phyloP scores from a whole-genome alignment of 2,113 vertebrate genomes.

The Chaenogobius annularis region DNA sequence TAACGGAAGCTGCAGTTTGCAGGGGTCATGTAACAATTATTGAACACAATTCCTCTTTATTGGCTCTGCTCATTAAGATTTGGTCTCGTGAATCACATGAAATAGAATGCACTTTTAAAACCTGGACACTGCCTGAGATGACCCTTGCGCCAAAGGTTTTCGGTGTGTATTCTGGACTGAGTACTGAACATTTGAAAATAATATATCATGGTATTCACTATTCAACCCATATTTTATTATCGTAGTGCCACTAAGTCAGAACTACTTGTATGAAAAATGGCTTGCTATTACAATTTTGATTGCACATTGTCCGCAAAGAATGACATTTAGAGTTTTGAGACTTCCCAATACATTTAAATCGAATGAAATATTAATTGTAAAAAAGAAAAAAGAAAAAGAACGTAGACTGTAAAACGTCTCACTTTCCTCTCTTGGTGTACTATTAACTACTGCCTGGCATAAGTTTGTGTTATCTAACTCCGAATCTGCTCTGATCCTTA shows the following conservation, averaged over 20 bases:
- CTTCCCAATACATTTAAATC: not conserved
- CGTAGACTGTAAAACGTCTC: not conserved
- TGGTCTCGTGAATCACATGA: conserved; percentile 5
- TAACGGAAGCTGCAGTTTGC: not conserved
- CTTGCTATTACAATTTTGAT: too few species aligned
- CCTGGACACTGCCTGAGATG: not conserved
- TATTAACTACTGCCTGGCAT: not conserved
- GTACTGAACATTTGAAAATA: too few species aligned
- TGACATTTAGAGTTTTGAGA: too few species aligned
- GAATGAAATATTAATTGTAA: not conserved
- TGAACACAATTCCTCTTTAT: not conserved
- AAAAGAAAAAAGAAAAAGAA: not conserved
- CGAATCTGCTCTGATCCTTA: not conserved
- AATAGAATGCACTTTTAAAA: not conserved
- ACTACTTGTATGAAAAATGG: too few species aligned
- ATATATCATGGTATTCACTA: too few species aligned
- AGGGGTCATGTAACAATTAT: not conserved
- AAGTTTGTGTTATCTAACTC: not conserved
- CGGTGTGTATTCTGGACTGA: not conserved
- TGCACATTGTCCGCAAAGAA: too few species aligned
- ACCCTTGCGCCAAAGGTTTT: not conserved
- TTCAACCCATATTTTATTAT: too few species aligned
- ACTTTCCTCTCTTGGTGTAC: not conserved
- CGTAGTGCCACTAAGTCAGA: too few species aligned
- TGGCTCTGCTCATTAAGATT: not conserved